These are phyloP conservation scores for Oscheius sp. DNA, from an alignment of 2,888 invertebrate species.

Conservation along the genomic window DNA sequence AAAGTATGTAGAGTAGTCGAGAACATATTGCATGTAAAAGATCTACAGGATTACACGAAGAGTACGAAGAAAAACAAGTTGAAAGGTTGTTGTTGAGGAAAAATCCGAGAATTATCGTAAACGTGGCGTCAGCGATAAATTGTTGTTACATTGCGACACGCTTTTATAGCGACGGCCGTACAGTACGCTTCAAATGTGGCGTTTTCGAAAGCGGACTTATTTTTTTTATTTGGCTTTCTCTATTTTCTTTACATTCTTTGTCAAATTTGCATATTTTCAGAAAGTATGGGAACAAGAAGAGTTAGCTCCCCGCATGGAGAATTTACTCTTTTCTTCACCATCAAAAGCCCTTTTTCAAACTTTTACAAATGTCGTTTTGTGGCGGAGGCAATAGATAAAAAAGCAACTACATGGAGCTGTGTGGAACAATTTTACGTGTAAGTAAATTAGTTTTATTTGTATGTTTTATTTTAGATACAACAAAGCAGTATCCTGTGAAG, in stretches of 20 bases:
- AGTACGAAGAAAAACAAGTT: background rate
- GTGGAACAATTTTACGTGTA: constrained; percentile 49
- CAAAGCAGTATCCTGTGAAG: constrained; percentile 38
- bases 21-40: background rate
- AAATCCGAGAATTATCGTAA: background rate
- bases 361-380: constrained; percentile 40
- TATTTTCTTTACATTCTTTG: background rate
- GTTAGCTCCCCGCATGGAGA: constrained; percentile 37
- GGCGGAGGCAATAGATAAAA: constrained; percentile 26
- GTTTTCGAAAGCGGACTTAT: background rate
- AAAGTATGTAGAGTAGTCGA: too few species aligned
- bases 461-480: constrained; percentile 39
- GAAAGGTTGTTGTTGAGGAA: background rate
- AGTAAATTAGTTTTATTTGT: background rate
- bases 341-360: constrained; percentile 47
- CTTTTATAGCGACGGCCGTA: background rate
- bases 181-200: background rate
- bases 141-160: background rate
- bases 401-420: constrained; percentile 29
- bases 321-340: constrained; percentile 47
- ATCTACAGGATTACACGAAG: background rate
- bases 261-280: background rate
- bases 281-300: constrained; percentile 39
- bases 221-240: background rate
- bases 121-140: background rate